A percentile compares a stretch with the other conserved stretches of the same genome.
Conservation (phyloP, 2,888 invertebrate species). For the Latrodectus hesperus region DNA sequence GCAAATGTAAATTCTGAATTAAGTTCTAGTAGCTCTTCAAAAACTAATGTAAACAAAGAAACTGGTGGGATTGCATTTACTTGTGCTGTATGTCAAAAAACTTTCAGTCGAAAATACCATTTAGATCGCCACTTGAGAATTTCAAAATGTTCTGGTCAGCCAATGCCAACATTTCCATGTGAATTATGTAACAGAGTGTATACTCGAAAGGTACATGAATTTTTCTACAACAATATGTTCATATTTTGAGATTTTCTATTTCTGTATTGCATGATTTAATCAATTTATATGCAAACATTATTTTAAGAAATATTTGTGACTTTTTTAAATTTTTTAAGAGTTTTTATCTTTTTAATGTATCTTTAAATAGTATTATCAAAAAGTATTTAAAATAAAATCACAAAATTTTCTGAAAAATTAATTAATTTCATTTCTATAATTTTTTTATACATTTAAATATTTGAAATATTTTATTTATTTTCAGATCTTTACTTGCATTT, state of each 20-base stretch:
- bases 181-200: slow-evolving; percentile 81
- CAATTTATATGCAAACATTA: no score
- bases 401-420: no score
- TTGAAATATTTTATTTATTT: neutral
- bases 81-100: slow-evolving; percentile 82
- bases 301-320: neutral
- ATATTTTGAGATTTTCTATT: neutral
- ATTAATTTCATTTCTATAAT: no score
- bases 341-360: no score
- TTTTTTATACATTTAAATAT: neutral
- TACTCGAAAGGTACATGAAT: slow-evolving; percentile 78
- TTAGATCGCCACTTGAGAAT: slow-evolving; percentile 82
- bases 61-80: slow-evolving; percentile 31
- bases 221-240: neutral
- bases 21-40: neutral
- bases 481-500: neutral
- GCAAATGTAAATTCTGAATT: neutral
- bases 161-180: slow-evolving; percentile 78
- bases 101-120: slow-evolving; percentile 86
- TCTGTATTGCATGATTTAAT: no score
- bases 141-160: slow-evolving; percentile 81
- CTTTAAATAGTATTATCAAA: no score
- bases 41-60: slow-evolving; percentile 13
- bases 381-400: no score
- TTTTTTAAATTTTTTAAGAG: neutral